These are phyloP conservation scores for Panthera tigris DNA, from an alignment of 2,113 vertebrate species.

Conservation along the genomic window DNA sequence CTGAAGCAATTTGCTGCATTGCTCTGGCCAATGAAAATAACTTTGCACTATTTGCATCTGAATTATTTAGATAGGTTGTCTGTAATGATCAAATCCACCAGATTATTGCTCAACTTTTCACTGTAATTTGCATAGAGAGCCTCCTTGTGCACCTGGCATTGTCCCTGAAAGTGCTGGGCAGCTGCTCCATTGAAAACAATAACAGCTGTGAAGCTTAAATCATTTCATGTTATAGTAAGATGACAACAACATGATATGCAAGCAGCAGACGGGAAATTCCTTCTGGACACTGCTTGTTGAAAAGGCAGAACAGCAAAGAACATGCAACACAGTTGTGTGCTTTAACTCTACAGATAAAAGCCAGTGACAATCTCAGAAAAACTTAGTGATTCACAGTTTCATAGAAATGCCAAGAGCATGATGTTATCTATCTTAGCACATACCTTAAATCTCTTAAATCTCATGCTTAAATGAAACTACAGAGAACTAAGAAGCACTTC, in stretches of 20 bases:
- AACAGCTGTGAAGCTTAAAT: conserved; percentile 58
- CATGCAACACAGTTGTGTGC: neutral
- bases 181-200: conserved; percentile 52
- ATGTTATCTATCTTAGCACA: neutral
- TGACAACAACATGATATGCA: conserved; percentile 36
- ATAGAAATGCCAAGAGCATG: neutral
- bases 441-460: neutral
- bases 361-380: neutral
- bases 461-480: neutral
- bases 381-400: neutral
- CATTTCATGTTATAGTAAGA: conserved; percentile 57
- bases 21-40: neutral
- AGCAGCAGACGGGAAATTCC: neutral
- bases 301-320: neutral
- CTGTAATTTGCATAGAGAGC: conserved; percentile 21
- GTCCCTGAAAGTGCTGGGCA: conserved; percentile 52
- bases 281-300: neutral
- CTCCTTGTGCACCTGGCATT: conserved; percentile 44
- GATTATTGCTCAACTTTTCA: conserved; percentile 13
- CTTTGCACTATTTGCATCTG: neutral
- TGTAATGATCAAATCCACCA: conserved; percentile 35
- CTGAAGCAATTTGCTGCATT: neutral
- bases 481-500: neutral
- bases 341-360: neutral
- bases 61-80: conserved; percentile 55